These are phyloP conservation scores for Nixonia krombeini DNA, from an alignment of 1,140 invertebrate species.

Conservation along the genomic window DNA sequence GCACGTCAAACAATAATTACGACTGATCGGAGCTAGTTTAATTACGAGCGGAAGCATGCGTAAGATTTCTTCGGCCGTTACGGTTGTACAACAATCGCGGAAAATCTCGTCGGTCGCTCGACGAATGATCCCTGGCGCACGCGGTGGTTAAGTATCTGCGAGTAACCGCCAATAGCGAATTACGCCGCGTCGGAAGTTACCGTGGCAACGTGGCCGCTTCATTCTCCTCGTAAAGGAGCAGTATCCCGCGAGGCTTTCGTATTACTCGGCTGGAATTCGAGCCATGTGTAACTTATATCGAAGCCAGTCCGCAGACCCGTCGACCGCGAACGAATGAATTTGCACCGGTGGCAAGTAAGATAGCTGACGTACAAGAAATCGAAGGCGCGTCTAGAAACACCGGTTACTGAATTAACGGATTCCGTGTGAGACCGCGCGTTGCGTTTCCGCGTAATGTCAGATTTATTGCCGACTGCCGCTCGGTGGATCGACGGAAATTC, in stretches of 20 bases:
- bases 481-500: too few species aligned
- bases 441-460: neutral
- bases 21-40: slow-evolving; percentile 2
- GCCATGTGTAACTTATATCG: slow-evolving; percentile 27
- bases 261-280: slow-evolving; percentile 28
- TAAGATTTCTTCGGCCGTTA: too few species aligned
- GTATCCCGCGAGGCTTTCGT: slow-evolving; percentile 20
- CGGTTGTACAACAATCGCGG: too few species aligned
- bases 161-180: slow-evolving; percentile 34
- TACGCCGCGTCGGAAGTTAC: slow-evolving; percentile 22
- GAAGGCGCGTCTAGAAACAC: too few species aligned
- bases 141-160: slow-evolving; percentile 12
- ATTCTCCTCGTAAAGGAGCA: slow-evolving; percentile 9
- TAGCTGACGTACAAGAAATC: slow-evolving; percentile 1
- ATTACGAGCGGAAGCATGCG: too few species aligned
- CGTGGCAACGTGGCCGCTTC: slow-evolving; percentile 1
- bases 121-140: slow-evolving; percentile 3
- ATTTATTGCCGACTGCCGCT: neutral
- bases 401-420: neutral
- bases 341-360: slow-evolving; percentile 2
- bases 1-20: neutral
- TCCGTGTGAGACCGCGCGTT: neutral
- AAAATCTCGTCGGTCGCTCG: too few species aligned
- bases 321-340: slow-evolving; percentile 8
- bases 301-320: neutral